Evolutionary conservation across 2,888 invertebrate species (phyloP).

Genomic region (Agrochola lota): DNA sequence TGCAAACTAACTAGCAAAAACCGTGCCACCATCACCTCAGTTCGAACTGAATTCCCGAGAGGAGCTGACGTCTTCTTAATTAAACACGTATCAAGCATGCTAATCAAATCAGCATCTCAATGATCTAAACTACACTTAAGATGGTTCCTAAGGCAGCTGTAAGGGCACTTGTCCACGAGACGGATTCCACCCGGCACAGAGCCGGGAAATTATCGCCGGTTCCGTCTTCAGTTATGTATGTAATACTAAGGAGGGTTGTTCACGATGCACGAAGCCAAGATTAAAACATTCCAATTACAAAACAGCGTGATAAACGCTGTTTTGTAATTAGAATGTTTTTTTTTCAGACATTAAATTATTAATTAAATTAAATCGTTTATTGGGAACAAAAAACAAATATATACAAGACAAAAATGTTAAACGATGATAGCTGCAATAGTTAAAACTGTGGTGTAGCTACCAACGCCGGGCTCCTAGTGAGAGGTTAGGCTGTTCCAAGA

Average conservation of each 20-base stretch:
- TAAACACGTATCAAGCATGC: slow-evolving; percentile 15
- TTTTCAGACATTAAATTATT: neutral
- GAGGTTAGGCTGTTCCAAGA: too few species aligned
- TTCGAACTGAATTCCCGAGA: neutral
- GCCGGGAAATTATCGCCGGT: neutral
- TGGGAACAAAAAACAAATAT: too few species aligned
- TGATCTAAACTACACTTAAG: slow-evolving; percentile 36
- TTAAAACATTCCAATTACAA: neutral
- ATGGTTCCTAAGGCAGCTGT: neutral
- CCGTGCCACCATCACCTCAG: neutral
- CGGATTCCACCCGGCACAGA: neutral
- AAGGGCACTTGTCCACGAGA: slow-evolving; percentile 27
- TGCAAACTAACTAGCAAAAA: neutral
- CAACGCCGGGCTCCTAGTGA: too few species aligned
- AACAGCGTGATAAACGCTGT: too few species aligned
- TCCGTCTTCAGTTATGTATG: neutral
- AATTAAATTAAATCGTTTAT: too few species aligned
- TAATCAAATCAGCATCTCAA: slow-evolving; percentile 31
- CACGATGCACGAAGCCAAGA: neutral
- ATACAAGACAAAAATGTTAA: too few species aligned
- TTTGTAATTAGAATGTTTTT: too few species aligned
- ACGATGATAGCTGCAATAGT: too few species aligned
- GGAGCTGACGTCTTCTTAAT: slow-evolving; percentile 5
- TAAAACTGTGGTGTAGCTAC: too few species aligned
- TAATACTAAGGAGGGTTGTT: neutral